A percentile compares a stretch with the other conserved stretches of the same genome.
Conservation (phyloP, 2,113 vertebrate species). For the Neotoma lepida region DNA sequence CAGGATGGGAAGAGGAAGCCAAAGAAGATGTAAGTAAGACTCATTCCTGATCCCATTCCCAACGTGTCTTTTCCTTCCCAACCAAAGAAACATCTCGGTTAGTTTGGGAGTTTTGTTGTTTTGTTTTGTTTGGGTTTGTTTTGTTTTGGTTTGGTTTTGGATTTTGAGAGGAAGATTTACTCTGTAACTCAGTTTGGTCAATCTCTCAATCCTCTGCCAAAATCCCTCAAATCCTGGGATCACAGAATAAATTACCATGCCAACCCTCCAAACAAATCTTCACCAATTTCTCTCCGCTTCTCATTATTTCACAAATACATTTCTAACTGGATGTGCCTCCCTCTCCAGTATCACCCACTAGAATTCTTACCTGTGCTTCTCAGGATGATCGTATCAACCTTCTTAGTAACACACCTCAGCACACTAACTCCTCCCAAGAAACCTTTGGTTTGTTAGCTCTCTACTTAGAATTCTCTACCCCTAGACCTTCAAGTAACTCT, state of each 20-base stretch:
- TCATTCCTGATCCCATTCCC: background rate
- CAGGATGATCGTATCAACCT: background rate
- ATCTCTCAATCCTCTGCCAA: background rate
- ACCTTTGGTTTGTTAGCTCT: background rate
- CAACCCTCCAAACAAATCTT: background rate
- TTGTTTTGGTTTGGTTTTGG: background rate
- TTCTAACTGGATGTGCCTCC: background rate
- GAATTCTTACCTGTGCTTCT: background rate
- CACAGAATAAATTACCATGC: background rate
- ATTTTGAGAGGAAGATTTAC: background rate
- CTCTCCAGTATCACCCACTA: background rate
- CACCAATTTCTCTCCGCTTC: slow-evolving; percentile 25
- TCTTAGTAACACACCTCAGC: background rate
- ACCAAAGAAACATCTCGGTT: background rate
- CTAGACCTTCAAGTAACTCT: background rate
- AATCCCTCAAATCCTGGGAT: background rate
- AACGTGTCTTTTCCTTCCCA: slow-evolving; percentile 41
- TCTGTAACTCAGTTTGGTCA: background rate
- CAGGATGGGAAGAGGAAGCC: background rate
- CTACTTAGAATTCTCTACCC: background rate
- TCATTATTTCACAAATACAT: slow-evolving; percentile 12
- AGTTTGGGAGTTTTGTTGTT: background rate
- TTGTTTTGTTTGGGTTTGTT: background rate
- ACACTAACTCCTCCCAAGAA: background rate
- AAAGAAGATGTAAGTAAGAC: background rate